Evolutionary conservation across 1,140 invertebrate genomes (phyloP).

Genomic region (Ditylenchus dipsaci): DNA sequence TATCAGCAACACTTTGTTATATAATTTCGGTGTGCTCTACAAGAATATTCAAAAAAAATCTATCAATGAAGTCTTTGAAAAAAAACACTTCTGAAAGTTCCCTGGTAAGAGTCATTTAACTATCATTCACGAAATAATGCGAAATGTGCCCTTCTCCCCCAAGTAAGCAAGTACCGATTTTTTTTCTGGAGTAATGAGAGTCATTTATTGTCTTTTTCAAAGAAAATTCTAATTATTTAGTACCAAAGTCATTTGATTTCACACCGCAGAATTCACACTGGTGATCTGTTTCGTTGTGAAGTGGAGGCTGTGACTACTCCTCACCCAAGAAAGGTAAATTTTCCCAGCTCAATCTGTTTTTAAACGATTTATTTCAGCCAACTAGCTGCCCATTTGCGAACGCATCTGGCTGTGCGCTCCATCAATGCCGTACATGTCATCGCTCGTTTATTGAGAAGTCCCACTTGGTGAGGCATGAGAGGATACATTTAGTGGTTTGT

Average conservation of each 20-base stretch:
- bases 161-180: no score
- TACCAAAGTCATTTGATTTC: constrained; percentile 68
- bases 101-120: no score
- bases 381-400: constrained; percentile 67
- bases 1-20: no score
- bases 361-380: constrained; percentile 58
- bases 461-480: constrained; percentile 67
- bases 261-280: constrained; percentile 68
- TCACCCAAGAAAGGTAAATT: constrained; percentile 65
- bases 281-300: constrained; percentile 65
- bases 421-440: constrained; percentile 65
- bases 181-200: no score
- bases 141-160: no score
- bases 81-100: no score
- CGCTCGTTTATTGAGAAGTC: constrained; percentile 69
- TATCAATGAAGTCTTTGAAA: no score
- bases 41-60: no score
- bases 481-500: constrained; percentile 64
- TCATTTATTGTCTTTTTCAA: neutral
- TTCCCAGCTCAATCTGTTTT: no score
- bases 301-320: constrained; percentile 67
- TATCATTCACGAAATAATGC: no score
- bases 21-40: no score
- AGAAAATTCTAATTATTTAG: constrained; percentile 4
- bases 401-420: constrained; percentile 67